Conservation (phyloP, 1,140 invertebrate species). For the Neodiprion fabricii region DNA sequence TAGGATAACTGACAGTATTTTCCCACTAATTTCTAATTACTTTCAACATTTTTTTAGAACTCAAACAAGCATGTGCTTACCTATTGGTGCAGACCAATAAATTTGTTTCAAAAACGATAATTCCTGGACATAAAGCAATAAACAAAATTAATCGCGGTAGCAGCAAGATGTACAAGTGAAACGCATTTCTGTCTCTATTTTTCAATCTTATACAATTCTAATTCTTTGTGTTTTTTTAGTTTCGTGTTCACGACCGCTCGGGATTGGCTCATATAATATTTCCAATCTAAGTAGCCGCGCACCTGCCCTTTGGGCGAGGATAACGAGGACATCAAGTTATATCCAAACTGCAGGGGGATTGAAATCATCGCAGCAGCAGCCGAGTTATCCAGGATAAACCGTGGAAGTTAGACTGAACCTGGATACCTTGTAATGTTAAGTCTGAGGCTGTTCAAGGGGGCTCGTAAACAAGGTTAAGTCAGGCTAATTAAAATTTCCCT, state of each 20-base stretch:
- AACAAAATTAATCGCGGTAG: too few species aligned
- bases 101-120: too few species aligned
- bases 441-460: background rate
- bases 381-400: background rate
- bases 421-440: background rate
- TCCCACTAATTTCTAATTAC: too few species aligned
- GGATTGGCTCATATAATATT: background rate
- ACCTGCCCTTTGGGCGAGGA: background rate
- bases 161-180: too few species aligned
- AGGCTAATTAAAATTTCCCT: constrained; percentile 13
- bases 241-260: background rate
- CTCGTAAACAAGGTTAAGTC: constrained; percentile 9
- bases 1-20: too few species aligned
- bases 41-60: too few species aligned
- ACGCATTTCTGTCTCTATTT: too few species aligned
- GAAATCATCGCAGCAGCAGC: background rate
- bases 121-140: too few species aligned
- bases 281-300: background rate
- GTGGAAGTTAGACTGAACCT: background rate
- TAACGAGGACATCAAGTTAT: constrained; percentile 5
- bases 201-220: too few species aligned
- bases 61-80: too few species aligned
- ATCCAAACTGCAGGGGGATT: background rate
- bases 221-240: too few species aligned
- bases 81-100: too few species aligned